These are phyloP conservation scores for Anoura caudifer DNA, from an alignment of 2,113 vertebrate genomes.

Conservation along the genomic window DNA sequence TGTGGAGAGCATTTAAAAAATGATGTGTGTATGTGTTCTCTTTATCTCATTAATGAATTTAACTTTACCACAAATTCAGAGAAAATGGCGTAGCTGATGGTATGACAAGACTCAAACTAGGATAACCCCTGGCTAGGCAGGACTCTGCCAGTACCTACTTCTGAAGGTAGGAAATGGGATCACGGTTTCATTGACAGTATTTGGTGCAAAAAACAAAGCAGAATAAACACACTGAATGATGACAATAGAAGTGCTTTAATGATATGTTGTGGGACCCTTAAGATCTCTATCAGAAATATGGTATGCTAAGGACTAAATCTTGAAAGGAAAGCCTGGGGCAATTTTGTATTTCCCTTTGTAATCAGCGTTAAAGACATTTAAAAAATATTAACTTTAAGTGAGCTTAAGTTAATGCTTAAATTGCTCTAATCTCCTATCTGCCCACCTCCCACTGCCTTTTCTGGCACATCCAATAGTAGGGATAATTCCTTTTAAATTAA, in stretches of 20 bases:
- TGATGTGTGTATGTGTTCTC: background rate
- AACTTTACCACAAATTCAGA: background rate
- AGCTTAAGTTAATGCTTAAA: background rate
- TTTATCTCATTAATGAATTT: background rate
- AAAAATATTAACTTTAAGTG: background rate
- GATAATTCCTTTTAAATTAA: background rate
- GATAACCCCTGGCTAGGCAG: too few species aligned
- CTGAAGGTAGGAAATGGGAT: background rate
- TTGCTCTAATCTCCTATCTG: background rate
- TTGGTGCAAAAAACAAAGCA: background rate
- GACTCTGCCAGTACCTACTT: background rate
- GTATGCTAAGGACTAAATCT: too few species aligned
- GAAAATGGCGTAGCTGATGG: background rate
- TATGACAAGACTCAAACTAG: background rate
- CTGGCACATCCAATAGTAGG: background rate
- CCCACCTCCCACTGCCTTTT: background rate
- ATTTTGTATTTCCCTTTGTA: background rate
- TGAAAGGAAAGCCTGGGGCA: background rate
- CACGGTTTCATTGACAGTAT: background rate
- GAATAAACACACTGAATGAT: too few species aligned
- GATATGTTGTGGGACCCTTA: background rate
- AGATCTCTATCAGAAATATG: background rate
- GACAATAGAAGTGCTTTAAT: accelerated
- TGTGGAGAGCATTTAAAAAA: background rate
- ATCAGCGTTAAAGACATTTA: background rate